Conservation (phyloP, 2,888 invertebrate species). For the Poecilobothrus nobilitatus region DNA sequence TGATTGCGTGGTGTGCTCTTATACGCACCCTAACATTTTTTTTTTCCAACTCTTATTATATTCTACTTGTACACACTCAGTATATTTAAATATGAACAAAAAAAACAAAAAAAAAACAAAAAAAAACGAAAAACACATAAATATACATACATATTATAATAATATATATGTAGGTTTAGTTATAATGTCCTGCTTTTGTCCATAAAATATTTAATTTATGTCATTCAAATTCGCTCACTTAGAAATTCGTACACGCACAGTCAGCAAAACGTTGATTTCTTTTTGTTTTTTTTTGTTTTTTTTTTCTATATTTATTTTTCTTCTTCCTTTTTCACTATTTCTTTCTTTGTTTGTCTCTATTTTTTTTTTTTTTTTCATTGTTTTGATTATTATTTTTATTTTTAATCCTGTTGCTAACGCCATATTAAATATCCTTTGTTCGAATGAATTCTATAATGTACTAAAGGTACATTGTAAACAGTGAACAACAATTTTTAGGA, state of each 20-base stretch:
- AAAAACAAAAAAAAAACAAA: too few relatives aligned
- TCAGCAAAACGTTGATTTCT: not conserved
- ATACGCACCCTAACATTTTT: too few relatives aligned
- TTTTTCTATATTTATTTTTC: not conserved
- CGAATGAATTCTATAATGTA: not conserved
- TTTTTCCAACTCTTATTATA: too few relatives aligned
- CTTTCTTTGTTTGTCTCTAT: not conserved
- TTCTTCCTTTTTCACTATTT: not conserved
- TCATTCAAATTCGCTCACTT: not conserved
- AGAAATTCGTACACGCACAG: constrained; percentile 1
- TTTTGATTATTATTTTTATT: not conserved
- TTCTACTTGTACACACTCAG: too few relatives aligned
- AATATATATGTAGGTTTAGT: too few relatives aligned
- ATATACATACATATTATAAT: too few relatives aligned
- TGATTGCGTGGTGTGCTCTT: too few relatives aligned
- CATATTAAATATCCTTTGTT: constrained; percentile 5
- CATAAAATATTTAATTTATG: constrained; percentile 1
- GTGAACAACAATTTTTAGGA: not conserved
- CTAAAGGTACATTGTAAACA: not conserved
- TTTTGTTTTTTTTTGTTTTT: not conserved
- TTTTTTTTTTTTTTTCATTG: not conserved
- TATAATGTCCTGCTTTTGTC: not conserved
- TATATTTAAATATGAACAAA: too few relatives aligned
- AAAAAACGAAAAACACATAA: too few relatives aligned
- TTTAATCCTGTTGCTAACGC: not conserved